Percentiles rank a stretch among this genome's conserved stretches.
Conservation (phyloP, 1,140 invertebrate genomes). For the Drosophila cardini region DNA sequence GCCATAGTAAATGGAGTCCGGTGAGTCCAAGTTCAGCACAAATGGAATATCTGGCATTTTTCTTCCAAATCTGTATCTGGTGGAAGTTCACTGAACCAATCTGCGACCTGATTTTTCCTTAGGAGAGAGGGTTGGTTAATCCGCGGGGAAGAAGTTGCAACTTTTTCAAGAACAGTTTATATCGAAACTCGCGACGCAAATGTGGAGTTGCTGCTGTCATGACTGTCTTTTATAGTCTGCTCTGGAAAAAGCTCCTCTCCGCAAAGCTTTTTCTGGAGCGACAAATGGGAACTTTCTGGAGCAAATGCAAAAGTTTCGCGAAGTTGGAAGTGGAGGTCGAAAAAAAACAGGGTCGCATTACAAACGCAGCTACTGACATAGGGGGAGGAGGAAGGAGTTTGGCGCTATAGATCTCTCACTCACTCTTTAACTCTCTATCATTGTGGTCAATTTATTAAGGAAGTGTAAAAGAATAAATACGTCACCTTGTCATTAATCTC, state of each 20-base stretch:
- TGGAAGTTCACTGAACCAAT: slow-evolving; percentile 67
- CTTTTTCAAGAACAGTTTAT: slow-evolving; percentile 25
- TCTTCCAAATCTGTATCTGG: slow-evolving; percentile 65
- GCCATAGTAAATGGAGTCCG: slow-evolving; percentile 77
- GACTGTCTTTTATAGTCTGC: slow-evolving; percentile 57
- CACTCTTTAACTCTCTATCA: too few relatives aligned
- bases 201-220: slow-evolving; percentile 54
- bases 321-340: background rate
- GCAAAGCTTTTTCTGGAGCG: slow-evolving; percentile 49
- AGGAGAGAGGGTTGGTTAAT: slow-evolving; percentile 55
- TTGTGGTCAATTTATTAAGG: too few relatives aligned
- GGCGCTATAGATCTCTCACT: too few relatives aligned
- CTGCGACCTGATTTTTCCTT: slow-evolving; percentile 58
- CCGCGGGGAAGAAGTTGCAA: slow-evolving; percentile 12
- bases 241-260: slow-evolving; percentile 42
- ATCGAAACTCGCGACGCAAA: slow-evolving; percentile 57
- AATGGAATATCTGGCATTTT: slow-evolving; percentile 78
- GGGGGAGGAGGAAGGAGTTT: too few relatives aligned
- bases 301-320: background rate
- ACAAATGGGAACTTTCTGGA: slow-evolving; percentile 59
- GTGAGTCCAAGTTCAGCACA: slow-evolving; percentile 71
- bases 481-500: too few relatives aligned
- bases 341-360: background rate
- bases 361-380: too few relatives aligned
- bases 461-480: too few relatives aligned